Percentiles rank a stretch among this genome's conserved stretches.
These are phyloP conservation scores for Nymphalis urticae DNA, from an alignment of 2,888 invertebrate species.

Conservation along the genomic window DNA sequence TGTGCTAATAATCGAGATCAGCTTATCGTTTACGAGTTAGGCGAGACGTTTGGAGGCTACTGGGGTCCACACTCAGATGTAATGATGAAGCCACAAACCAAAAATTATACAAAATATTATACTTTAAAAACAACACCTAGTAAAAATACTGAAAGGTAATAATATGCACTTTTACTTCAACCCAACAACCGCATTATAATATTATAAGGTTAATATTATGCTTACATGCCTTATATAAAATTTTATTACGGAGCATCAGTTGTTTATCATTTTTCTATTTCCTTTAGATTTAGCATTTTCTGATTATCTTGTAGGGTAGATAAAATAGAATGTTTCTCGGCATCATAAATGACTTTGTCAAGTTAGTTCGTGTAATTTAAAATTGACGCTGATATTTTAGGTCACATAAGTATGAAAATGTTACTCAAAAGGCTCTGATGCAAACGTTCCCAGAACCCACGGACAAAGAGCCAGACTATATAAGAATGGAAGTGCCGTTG, in stretches of 20 bases:
- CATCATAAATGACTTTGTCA: too few species aligned
- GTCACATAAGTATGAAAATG: constrained; percentile 6
- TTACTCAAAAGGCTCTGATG: constrained; percentile 8
- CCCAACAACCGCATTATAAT: not conserved
- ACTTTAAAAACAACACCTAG: constrained; percentile 52
- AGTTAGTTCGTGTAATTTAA: too few species aligned
- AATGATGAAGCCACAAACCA: constrained; percentile 41
- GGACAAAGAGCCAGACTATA: constrained; percentile 40
- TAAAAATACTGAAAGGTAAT: constrained; percentile 34
- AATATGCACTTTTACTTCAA: not conserved
- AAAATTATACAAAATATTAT: constrained; percentile 46
- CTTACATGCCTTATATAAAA: too few species aligned
- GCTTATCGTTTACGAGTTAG: constrained; percentile 63
- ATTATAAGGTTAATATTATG: too few species aligned
- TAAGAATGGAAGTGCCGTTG: constrained; percentile 60
- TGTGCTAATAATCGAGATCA: constrained; percentile 54
- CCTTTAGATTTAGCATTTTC: too few species aligned
- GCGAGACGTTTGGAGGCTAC: constrained; percentile 71
- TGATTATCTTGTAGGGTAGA: too few species aligned
- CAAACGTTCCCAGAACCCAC: constrained; percentile 19
- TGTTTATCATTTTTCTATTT: too few species aligned
- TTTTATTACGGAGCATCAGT: too few species aligned
- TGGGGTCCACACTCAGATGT: constrained; percentile 65
- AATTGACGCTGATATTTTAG: constrained; percentile 10
- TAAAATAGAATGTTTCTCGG: too few species aligned